Percentiles rank a stretch among this genome's conserved stretches.
These are phyloP conservation scores for Mnemiopsis leidyi DNA, from an alignment of 37 sponge, comb jelly and placozoan species.

Conservation along the genomic window DNA sequence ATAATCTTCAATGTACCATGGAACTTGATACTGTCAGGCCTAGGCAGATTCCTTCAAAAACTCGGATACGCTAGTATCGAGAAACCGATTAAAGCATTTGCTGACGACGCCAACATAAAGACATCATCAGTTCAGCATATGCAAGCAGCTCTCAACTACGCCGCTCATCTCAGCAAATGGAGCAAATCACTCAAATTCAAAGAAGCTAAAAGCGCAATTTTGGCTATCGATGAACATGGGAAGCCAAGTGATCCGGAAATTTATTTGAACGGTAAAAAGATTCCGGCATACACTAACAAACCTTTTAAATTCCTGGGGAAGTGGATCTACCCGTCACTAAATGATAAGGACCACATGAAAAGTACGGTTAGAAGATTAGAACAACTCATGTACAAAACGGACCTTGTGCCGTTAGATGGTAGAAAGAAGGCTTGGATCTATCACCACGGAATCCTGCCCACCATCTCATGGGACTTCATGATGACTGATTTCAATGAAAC, in stretches of 20 bases:
- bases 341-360: background rate
- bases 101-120: background rate
- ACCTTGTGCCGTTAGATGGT: background rate
- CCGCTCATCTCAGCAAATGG: background rate
- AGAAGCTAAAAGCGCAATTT: background rate
- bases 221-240: background rate
- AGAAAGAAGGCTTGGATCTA: background rate
- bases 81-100: background rate
- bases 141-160: background rate
- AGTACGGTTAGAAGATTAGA: background rate
- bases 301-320: background rate
- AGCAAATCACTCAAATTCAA: background rate
- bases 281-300: background rate
- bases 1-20: no score
- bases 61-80: background rate
- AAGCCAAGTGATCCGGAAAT: background rate
- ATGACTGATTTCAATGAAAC: background rate
- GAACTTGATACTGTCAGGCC: background rate
- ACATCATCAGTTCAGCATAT: background rate
- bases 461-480: background rate
- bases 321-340: background rate
- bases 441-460: background rate
- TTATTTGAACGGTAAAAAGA: no score
- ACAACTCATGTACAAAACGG: background rate
- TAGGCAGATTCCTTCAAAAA: background rate